phyloP scores from a whole-genome alignment of 2,888 invertebrate genomes.

The Rhagophthalmus giganteus region DNA sequence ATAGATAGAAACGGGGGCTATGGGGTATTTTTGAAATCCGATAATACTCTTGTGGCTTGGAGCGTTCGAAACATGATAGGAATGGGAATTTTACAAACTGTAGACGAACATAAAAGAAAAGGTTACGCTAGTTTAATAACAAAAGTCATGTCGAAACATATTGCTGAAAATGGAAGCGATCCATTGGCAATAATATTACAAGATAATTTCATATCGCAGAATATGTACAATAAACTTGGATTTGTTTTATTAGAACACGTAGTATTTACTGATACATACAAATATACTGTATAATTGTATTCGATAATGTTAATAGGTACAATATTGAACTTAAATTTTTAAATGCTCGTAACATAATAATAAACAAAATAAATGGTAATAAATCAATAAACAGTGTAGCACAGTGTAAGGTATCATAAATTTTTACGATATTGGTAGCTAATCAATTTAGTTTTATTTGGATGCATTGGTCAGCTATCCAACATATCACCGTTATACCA shows the following conservation, averaged over 20 bases:
- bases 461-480: no score
- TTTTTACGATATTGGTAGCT: no score
- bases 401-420: no score
- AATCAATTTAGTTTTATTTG: no score
- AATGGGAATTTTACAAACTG: slow-evolving; percentile 49
- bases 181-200: slow-evolving; percentile 44
- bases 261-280: neutral
- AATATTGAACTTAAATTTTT: neutral
- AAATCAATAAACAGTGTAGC: no score
- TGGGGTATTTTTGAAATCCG: slow-evolving; percentile 50
- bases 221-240: slow-evolving; percentile 47
- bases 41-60: slow-evolving; percentile 50
- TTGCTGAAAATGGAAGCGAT: slow-evolving; percentile 46
- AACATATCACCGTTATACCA: no score
- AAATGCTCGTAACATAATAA: neutral
- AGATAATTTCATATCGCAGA: slow-evolving; percentile 47
- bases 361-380: neutral
- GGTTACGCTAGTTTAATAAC: slow-evolving; percentile 50
- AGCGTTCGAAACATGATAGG: slow-evolving; percentile 47
- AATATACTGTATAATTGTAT: neutral
- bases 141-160: slow-evolving; percentile 45
- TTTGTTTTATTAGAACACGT: slow-evolving; percentile 33
- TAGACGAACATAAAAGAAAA: slow-evolving; percentile 45
- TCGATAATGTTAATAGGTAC: neutral
- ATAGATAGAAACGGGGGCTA: slow-evolving; percentile 48